phyloP scores from a whole-genome alignment of 2,113 vertebrate species.

The Myotis yumanensis region DNA sequence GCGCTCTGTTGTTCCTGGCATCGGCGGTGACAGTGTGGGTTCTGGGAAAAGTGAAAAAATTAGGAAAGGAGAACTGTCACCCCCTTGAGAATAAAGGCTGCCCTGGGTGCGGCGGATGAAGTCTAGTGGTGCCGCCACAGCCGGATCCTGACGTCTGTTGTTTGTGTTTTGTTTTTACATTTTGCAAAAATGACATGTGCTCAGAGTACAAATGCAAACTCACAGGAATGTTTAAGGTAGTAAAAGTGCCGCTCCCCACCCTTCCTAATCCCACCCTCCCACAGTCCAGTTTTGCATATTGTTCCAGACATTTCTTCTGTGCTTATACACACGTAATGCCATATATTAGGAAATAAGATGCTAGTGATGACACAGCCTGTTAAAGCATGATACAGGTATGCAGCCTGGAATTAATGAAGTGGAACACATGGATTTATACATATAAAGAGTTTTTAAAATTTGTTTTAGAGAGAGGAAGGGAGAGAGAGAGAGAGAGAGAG shows the following conservation, averaged over 20 bases:
- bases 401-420: not conserved
- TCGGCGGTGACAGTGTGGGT: not conserved
- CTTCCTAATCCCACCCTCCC: not conserved
- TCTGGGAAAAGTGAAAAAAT: not conserved
- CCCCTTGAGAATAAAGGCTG: not conserved
- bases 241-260: not conserved
- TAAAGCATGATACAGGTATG: not conserved
- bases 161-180: not conserved
- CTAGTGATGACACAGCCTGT: not conserved
- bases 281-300: too few relatives aligned
- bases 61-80: not conserved
- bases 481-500: not conserved
- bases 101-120: not conserved
- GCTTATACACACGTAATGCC: not conserved
- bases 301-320: not conserved
- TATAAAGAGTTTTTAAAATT: not conserved
- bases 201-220: not conserved
- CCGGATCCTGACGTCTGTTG: not conserved
- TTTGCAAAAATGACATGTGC: not conserved
- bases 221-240: not conserved
- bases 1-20: not conserved
- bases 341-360: not conserved
- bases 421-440: not conserved
- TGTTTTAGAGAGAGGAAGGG: not conserved
- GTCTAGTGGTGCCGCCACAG: not conserved